These are phyloP conservation scores for Erynnis tages DNA, from an alignment of 2,888 invertebrate species.

Conservation along the genomic window DNA sequence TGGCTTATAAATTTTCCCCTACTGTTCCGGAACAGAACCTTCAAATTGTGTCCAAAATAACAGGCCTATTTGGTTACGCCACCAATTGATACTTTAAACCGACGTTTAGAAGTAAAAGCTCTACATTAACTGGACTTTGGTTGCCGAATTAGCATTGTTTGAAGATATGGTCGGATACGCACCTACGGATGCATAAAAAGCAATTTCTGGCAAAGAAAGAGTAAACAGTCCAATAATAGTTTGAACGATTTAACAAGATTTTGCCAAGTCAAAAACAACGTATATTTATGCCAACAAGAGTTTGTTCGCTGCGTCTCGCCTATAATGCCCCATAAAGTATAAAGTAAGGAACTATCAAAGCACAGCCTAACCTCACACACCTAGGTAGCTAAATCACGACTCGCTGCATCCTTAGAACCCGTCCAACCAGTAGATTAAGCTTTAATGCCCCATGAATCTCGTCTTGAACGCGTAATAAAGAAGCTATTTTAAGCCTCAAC, in stretches of 20 bases:
- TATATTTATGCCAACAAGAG: neutral
- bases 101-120: neutral
- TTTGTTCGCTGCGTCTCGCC: neutral
- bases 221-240: too few relatives aligned
- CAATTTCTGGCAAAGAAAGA: too few relatives aligned
- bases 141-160: neutral
- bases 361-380: slow-evolving; percentile 15
- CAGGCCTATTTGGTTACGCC: neutral
- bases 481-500: slow-evolving; percentile 52
- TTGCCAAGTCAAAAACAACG: too few relatives aligned
- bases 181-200: neutral
- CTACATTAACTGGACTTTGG: neutral
- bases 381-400: slow-evolving; percentile 42
- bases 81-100: neutral
- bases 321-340: slow-evolving; percentile 5
- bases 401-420: slow-evolving; percentile 48
- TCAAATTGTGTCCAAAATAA: neutral
- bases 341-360: neutral
- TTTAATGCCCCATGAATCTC: slow-evolving; percentile 44
- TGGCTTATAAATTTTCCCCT: neutral
- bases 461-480: slow-evolving; percentile 45
- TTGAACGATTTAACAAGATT: too few relatives aligned
- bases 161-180: neutral
- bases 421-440: slow-evolving; percentile 50
- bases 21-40: neutral